phyloP scores from a whole-genome alignment of 2,888 invertebrate genomes.

The Meghimatium bilineatum region DNA sequence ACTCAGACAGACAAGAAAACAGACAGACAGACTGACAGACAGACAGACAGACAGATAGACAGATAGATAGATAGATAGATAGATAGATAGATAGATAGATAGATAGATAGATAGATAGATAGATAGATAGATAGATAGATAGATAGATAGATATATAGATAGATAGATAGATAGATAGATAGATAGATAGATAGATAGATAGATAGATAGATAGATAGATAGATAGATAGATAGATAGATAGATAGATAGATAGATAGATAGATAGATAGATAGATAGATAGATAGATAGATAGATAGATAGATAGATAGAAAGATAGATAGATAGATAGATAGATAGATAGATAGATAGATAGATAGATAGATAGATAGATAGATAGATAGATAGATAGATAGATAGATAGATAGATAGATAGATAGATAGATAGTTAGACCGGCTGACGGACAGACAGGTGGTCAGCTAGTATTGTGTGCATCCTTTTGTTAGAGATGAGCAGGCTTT shows the following conservation, averaged over 20 bases:
- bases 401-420: too few species aligned
- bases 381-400: too few species aligned
- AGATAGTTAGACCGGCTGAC: too few species aligned
- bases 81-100: neutral
- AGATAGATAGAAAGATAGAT: neutral
- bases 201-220: constrained; percentile 13
- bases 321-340: neutral
- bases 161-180: constrained; percentile 8
- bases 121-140: neutral
- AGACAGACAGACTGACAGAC: neutral
- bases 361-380: too few species aligned
- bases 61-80: too few species aligned
- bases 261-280: neutral
- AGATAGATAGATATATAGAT: too few species aligned
- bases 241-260: neutral
- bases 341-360: neutral
- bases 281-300: constrained; percentile 13
- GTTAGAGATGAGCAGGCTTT: too few species aligned
- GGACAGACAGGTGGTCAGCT: too few species aligned
- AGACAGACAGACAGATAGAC: too few species aligned
- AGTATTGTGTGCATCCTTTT: too few species aligned
- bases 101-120: neutral
- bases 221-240: constrained; percentile 6
- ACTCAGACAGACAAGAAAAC: constrained; percentile 6
- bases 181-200: constrained; percentile 10